These are phyloP conservation scores for Autographa pulchrina DNA, from an alignment of 2,888 invertebrate species.

Conservation along the genomic window DNA sequence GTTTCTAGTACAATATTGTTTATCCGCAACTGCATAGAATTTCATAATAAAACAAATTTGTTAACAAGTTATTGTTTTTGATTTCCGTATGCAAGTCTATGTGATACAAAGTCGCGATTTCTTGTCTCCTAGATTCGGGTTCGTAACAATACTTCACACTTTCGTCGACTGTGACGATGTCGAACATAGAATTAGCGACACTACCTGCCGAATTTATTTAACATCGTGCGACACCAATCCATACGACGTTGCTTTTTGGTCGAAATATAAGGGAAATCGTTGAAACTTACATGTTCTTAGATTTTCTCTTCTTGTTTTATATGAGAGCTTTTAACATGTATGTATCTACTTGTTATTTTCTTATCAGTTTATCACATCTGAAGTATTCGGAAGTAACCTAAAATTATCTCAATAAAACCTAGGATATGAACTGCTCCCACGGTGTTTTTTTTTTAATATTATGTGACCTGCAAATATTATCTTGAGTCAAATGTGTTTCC, in stretches of 20 bases:
- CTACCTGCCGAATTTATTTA: conserved; percentile 1
- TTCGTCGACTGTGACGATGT: not conserved
- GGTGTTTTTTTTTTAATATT: not conserved
- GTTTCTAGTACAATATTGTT: not conserved
- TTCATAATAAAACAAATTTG: not conserved
- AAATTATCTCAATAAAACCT: not conserved
- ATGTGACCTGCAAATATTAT: not conserved
- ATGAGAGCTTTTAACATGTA: not conserved
- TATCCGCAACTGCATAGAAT: not conserved
- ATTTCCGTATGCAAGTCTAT: no score
- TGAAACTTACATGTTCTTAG: not conserved
- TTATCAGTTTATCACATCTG: not conserved
- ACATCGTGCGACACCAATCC: conserved; percentile 3
- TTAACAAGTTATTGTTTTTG: no score
- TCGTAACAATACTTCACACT: not conserved
- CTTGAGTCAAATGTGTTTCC: not conserved
- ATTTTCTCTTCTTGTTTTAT: not conserved
- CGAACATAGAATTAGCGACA: not conserved
- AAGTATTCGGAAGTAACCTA: not conserved
- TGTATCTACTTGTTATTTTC: not conserved
- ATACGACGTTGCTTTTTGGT: not conserved
- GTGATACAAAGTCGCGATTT: no score
- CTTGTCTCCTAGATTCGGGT: not conserved
- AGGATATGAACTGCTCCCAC: not conserved
- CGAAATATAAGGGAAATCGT: not conserved